Percentiles rank a stretch among this genome's conserved stretches.
Conservation (phyloP, 2,113 vertebrate genomes). For the Microcebus griseorufus region DNA sequence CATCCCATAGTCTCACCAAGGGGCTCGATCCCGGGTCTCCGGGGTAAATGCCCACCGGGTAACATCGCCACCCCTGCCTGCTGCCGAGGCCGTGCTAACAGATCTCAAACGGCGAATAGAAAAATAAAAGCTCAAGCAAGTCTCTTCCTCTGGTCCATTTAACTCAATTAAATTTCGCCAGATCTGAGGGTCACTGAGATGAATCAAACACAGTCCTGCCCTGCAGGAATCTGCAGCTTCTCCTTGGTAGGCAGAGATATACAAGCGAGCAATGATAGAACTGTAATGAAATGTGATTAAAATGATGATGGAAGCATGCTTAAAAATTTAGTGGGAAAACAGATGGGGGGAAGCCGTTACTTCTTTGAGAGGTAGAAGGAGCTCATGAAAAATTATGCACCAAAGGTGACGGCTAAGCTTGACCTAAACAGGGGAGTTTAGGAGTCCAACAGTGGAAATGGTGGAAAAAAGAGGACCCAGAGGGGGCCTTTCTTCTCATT, state of each 20-base stretch:
- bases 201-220: not conserved
- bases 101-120: not conserved
- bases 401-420: not conserved
- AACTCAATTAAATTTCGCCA: slow-evolving; percentile 24
- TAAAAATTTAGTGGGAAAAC: slow-evolving; percentile 47
- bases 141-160: slow-evolving; percentile 23
- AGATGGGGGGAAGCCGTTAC: not conserved
- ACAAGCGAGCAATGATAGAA: slow-evolving; percentile 33
- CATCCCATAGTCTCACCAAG: not conserved
- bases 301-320: not conserved
- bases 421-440: not conserved
- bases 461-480: not conserved
- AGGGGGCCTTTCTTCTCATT: not conserved
- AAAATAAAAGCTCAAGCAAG: not conserved
- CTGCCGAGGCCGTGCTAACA: not conserved
- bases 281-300: slow-evolving; percentile 4
- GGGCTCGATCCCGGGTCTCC: not conserved
- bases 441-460: not conserved
- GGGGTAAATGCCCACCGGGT: not conserved
- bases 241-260: not conserved
- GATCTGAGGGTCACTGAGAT: not conserved
- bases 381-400: slow-evolving; percentile 25
- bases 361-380: not conserved
- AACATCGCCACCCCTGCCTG: not conserved
- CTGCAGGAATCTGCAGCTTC: not conserved